These are phyloP conservation scores for Melinaea marsaeus DNA, from an alignment of 2,888 invertebrate species.

Conservation along the genomic window DNA sequence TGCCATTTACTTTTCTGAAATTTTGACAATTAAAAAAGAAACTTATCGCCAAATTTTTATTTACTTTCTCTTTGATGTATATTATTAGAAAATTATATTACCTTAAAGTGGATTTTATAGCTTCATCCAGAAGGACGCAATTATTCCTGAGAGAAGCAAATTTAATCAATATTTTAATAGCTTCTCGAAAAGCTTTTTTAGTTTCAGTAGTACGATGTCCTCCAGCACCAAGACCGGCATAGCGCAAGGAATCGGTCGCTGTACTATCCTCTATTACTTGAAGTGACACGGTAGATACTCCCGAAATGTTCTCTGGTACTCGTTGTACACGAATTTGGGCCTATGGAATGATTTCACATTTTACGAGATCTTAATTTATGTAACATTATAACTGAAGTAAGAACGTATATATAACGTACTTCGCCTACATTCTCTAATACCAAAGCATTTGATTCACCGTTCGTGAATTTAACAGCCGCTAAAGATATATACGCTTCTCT, in stretches of 20 bases:
- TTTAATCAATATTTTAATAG: constrained; percentile 62
- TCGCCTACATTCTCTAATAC: constrained; percentile 69
- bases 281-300: constrained; percentile 59
- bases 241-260: constrained; percentile 54
- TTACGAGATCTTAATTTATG: neutral
- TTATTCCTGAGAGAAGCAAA: constrained; percentile 70
- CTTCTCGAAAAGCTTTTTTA: constrained; percentile 66
- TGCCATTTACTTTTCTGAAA: constrained; percentile 71
- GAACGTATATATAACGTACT: constrained; percentile 38
- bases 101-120: constrained; percentile 64
- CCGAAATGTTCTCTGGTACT: constrained; percentile 64
- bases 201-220: constrained; percentile 66
- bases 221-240: constrained; percentile 64
- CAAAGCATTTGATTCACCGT: constrained; percentile 70
- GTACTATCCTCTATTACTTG: constrained; percentile 58
- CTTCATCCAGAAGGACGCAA: constrained; percentile 59
- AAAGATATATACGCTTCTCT: constrained; percentile 67
- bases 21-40: too few relatives aligned
- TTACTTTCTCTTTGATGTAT: neutral
- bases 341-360: constrained; percentile 35
- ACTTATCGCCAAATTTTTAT: neutral
- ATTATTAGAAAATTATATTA: constrained; percentile 27
- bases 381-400: too few relatives aligned
- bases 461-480: constrained; percentile 69
- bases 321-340: constrained; percentile 66